Conservation (phyloP, 2,888 invertebrate species). For the Argyra leucocephala region DNA sequence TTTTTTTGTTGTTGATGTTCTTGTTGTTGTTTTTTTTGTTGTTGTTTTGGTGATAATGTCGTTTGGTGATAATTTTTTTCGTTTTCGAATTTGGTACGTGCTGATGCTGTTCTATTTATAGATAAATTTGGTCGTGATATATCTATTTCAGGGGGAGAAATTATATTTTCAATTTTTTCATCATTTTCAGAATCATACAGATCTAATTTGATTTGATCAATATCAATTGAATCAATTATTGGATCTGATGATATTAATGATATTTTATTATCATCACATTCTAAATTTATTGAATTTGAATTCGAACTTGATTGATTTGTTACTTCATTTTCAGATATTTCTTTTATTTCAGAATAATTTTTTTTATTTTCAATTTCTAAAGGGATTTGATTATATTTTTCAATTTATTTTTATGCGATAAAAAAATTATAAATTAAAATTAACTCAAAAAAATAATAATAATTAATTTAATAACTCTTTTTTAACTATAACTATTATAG, state of each 20-base stretch:
- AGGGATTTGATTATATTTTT: not conserved
- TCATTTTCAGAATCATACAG: not conserved
- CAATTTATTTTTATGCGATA: not conserved
- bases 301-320: not conserved
- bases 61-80: not conserved
- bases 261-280: not conserved
- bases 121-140: not conserved
- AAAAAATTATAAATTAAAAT: too few species aligned
- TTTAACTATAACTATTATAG: too few species aligned
- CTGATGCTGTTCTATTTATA: not conserved
- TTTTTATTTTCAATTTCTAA: not conserved
- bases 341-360: not conserved
- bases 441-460: too few species aligned
- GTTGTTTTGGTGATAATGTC: not conserved
- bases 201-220: not conserved
- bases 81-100: not conserved
- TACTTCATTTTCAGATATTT: too few species aligned
- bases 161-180: not conserved
- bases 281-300: not conserved
- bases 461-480: too few species aligned
- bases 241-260: not conserved
- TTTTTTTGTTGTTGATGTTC: too few species aligned
- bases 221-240: not conserved
- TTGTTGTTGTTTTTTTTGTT: not conserved
- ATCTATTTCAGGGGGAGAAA: not conserved